phyloP scores from a whole-genome alignment of 2,888 invertebrate species.

The Drosophila kuntzei region DNA sequence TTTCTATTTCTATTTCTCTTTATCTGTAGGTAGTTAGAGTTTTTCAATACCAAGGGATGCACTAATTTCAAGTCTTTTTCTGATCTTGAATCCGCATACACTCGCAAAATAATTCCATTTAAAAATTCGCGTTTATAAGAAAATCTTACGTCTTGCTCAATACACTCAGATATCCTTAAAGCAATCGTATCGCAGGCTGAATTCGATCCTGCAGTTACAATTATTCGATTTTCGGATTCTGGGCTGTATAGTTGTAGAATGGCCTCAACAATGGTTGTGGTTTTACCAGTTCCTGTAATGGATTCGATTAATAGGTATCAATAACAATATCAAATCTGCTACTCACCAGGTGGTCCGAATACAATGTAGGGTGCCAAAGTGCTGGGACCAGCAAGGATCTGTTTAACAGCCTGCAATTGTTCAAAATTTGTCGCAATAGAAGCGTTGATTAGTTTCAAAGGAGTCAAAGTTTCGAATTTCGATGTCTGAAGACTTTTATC shows the following conservation, averaged over 20 bases:
- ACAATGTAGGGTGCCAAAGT: background rate
- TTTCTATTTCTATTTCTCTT: background rate
- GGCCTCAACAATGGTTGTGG: background rate
- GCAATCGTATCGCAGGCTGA: background rate
- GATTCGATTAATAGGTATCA: background rate
- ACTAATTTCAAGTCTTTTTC: background rate
- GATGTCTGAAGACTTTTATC: background rate
- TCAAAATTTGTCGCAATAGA: background rate
- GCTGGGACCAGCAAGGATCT: background rate
- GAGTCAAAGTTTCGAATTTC: background rate
- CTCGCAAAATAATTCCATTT: background rate
- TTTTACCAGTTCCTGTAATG: background rate
- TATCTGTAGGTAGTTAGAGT: background rate
- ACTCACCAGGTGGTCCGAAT: constrained; percentile 2
- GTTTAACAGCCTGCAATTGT: background rate
- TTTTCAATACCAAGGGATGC: constrained; percentile 2
- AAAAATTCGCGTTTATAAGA: background rate
- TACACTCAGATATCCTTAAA: background rate
- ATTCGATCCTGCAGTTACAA: background rate
- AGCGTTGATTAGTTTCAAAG: background rate
- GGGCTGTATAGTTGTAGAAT: background rate
- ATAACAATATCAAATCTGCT: background rate
- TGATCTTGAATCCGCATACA: background rate
- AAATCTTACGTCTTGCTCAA: background rate
- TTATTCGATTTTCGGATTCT: background rate